Conservation (phyloP, 2,888 invertebrate species). For the Lysandra coridon region DNA sequence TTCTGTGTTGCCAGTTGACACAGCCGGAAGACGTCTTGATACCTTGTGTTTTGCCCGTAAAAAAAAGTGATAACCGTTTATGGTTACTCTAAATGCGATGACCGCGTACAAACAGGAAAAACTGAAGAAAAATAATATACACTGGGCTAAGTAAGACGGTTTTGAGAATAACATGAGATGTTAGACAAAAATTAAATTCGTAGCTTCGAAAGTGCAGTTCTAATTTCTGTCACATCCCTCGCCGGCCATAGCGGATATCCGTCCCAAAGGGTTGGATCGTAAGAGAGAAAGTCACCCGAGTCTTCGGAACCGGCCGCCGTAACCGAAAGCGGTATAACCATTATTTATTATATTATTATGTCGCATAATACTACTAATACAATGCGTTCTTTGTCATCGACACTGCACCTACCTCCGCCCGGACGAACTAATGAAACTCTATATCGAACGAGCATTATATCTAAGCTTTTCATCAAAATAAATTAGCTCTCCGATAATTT, state of each 20-base stretch:
- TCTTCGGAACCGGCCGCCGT: background rate
- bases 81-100: too few relatives aligned
- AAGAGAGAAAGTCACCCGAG: conserved; percentile 6
- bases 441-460: conserved; percentile 34
- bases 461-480: conserved; percentile 46
- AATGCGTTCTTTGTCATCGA: background rate
- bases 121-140: background rate
- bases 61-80: too few relatives aligned
- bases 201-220: conserved; percentile 3
- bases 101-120: too few relatives aligned
- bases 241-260: conserved; percentile 18
- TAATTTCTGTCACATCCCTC: background rate
- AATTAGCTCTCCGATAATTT: conserved; percentile 52
- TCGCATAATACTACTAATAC: background rate
- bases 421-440: conserved; percentile 19
- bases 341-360: background rate
- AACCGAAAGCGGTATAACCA: background rate
- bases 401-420: background rate
- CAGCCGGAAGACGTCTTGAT: too few relatives aligned
- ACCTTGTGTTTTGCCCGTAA: too few relatives aligned
- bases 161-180: background rate
- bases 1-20: too few relatives aligned
- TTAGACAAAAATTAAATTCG: background rate
- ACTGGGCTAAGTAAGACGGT: too few relatives aligned
- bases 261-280: background rate